A percentile compares a stretch with the other conserved stretches of the same genome.
Conservation (phyloP, 2,797 vertebrate species). For the Neomorphus geoffroyi region DNA sequence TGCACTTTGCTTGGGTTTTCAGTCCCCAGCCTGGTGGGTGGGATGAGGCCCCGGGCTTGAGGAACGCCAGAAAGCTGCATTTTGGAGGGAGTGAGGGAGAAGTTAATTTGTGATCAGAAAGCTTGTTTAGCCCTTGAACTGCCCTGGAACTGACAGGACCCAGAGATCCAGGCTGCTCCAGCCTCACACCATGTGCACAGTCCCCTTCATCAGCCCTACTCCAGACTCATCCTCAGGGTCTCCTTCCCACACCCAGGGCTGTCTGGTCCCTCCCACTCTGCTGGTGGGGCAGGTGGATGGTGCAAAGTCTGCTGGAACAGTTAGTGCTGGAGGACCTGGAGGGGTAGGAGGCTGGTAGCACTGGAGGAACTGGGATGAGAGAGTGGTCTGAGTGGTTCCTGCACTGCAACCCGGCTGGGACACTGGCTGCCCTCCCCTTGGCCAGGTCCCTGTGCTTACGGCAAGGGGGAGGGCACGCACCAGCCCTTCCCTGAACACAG, state of each 20-base stretch:
- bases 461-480: neutral
- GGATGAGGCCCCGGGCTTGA: neutral
- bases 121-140: neutral
- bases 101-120: neutral
- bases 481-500: neutral
- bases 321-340: neutral
- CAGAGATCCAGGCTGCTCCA: neutral
- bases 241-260: neutral
- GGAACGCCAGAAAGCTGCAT: neutral
- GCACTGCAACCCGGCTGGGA: neutral
- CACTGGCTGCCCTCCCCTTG: neutral
- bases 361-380: rapidly evolving
- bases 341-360: neutral
- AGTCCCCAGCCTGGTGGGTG: neutral
- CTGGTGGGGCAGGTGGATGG: neutral
- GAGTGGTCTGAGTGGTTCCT: rapidly evolving
- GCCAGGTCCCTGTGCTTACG: neutral
- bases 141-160: neutral
- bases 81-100: neutral
- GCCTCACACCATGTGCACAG: rapidly evolving
- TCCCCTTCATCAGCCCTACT: neutral
- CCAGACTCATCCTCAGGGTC: neutral
- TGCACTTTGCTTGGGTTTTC: neutral
- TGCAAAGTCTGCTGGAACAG: neutral
- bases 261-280: neutral